A percentile compares a stretch with the other conserved stretches of the same genome.
Conservation (phyloP, 1,140 invertebrate species). For the Lerema accius region DNA sequence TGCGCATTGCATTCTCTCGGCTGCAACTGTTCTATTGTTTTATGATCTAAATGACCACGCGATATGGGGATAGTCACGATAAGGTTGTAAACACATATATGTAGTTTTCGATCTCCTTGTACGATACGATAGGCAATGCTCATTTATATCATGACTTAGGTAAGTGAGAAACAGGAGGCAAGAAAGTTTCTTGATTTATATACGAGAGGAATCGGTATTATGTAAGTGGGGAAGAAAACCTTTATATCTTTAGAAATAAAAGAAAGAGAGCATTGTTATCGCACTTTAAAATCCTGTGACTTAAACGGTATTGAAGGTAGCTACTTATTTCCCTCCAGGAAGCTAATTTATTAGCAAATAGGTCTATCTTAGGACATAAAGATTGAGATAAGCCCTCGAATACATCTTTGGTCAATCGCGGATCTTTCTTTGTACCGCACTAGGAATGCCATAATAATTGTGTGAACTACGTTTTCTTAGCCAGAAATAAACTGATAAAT, state of each 20-base stretch:
- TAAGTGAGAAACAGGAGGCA: no score
- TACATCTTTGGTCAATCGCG: constrained; percentile 52
- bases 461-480: constrained; percentile 43
- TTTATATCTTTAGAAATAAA: no score
- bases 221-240: no score
- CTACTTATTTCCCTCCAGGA: constrained; percentile 12
- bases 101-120: constrained; percentile 39
- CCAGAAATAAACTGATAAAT: constrained; percentile 11
- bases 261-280: no score
- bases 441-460: constrained; percentile 46
- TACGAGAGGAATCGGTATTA: no score
- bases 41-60: constrained; percentile 81
- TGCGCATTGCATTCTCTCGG: constrained; percentile 73
- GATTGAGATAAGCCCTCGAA: constrained; percentile 51
- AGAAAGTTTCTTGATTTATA: no score
- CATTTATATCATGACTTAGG: constrained; percentile 28
- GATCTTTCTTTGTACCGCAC: constrained; percentile 40
- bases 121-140: constrained; percentile 33
- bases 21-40: constrained; percentile 79
- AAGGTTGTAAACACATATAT: constrained; percentile 60
- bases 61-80: constrained; percentile 75
- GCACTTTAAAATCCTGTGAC: no score
- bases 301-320: not conserved
- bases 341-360: constrained; percentile 49
- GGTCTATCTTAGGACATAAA: constrained; percentile 53